Base-by-base conservation (phyloP, 2,113 vertebrate genomes). In the Marmota monax region DNA sequence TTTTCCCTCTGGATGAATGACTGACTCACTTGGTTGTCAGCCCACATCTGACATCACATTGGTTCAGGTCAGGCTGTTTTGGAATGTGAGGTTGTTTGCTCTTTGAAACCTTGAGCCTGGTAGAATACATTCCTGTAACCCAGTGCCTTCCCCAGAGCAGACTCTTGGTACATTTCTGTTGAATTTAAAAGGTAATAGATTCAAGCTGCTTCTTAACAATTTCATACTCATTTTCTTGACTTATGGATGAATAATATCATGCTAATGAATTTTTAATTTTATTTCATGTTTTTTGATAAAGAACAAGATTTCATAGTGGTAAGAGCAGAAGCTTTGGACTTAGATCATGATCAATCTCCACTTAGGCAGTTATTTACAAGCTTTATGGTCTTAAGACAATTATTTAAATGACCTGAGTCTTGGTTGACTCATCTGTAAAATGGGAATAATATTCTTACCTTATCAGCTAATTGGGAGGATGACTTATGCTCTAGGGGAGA, bases 141-240 rank as follows among this genome's bases (percentile, higher is more conserved):
- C 45, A 37, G 13, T 84, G 51, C 8, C 51, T 56, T 12, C 17
- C 42, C 7, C 17, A 89, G 73, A 91, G 34, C 25, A 89, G 34
- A 89, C 2, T 5, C 34, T 84, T 2, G 4, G 63, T 48, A 80
- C 69, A 53, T 45, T 74, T 77, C 84, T 69, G 42, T 65, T 56
- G 13, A 88, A 42, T 61, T 90, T 89, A 78, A 76, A 78, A 80
- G 56, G 10, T 12, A 72, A 82, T 65, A 37, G 16, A 65, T 79
- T 84, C 61, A 88, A 51, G 88, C 67, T 29, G 32, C 11, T 42
- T 83, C 56, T 70, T 22, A 93, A 61, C 9, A 83, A 8, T 88
- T 91, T 89, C 48, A 17, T 83, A 67, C 2, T 76, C 8, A 42
- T 65, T 82, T 94, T 92, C 78, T 92, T 87, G 27, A 84, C 22